Base-by-base conservation (phyloP, 2,888 invertebrate species). In the Amphipoea oculea region DNA sequence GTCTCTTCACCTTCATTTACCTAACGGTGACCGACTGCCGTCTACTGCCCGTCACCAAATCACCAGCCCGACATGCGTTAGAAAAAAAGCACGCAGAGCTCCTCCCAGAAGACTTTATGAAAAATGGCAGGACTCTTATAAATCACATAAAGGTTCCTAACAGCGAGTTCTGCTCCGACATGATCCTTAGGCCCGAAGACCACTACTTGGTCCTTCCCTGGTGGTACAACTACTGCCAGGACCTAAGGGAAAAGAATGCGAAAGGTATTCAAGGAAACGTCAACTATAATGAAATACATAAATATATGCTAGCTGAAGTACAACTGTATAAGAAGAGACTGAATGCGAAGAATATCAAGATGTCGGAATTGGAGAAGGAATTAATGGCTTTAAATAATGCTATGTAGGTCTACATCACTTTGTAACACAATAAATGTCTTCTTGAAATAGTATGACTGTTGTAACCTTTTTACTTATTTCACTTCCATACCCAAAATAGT, bases 211-310 rank as follows among this genome's bases (percentile, higher is more conserved):
- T 92, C 0, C 80, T 94, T 6, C 95, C 95, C 0, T 95, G 94
- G 94, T 95, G 95, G 95, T 92, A 92, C 66, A 76, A 91, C 14
- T 92, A 93, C 73, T 95, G 95, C 69, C 87, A 91, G 71, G 84
- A 81, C 0, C 42, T 92, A 4, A 88, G 84, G 20, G 92, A 93
- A 4, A 89, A 83, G 14, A 72, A 81, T 12, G 66, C 69, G 9
- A 87, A 80, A 7, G 74, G 67, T 7, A 54, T 70, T 0, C 40
- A 73, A 7, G 66, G 75, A 0, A 70, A 54, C 0, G 0, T 79
- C 4, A 62, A 80, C 29, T 70, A 62, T 29, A 29, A 60, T 0
- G 0, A 29, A 0, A 4, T 81, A 42, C 73, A 81, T 36, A 67
- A 63, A 14, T 73, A 86, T 0, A 80, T 93, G 2, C 20, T 92